A percentile compares a stretch with the other conserved stretches of the same genome.
Conservation (phyloP, 2,113 vertebrate genomes). For the Sisor rabdophorus region DNA sequence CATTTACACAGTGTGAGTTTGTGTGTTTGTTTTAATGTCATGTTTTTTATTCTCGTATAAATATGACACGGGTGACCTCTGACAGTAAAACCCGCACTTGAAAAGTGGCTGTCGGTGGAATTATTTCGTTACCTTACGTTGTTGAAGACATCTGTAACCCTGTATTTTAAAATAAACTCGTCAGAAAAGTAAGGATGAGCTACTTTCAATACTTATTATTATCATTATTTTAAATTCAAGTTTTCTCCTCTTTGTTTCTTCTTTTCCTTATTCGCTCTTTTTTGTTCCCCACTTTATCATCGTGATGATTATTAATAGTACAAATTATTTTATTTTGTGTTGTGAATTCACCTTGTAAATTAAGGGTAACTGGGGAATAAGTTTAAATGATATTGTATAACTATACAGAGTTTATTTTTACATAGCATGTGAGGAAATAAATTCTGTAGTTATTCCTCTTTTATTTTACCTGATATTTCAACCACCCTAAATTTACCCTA, state of each 20-base stretch:
- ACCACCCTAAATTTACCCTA: background rate
- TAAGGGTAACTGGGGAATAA: too few species aligned
- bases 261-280: too few species aligned
- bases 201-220: background rate
- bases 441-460: background rate
- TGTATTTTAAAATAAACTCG: constrained; percentile 37
- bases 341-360: too few species aligned
- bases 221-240: background rate
- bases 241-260: background rate
- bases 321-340: too few species aligned
- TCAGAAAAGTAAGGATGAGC: constrained; percentile 10
- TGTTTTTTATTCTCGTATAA: constrained; percentile 6
- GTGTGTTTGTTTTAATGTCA: background rate
- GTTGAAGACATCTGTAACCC: constrained; percentile 24
- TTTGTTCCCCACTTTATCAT: background rate
- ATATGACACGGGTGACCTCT: constrained; percentile 26
- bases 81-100: constrained; percentile 30
- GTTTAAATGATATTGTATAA: too few species aligned
- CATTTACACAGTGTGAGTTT: background rate
- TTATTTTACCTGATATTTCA: background rate
- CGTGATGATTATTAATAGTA: background rate
- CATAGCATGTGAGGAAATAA: background rate
- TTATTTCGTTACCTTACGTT: background rate
- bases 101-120: constrained; percentile 9
- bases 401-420: too few species aligned